Conservation (phyloP, 2,113 vertebrate genomes). For the Rhabdornis inornatus region DNA sequence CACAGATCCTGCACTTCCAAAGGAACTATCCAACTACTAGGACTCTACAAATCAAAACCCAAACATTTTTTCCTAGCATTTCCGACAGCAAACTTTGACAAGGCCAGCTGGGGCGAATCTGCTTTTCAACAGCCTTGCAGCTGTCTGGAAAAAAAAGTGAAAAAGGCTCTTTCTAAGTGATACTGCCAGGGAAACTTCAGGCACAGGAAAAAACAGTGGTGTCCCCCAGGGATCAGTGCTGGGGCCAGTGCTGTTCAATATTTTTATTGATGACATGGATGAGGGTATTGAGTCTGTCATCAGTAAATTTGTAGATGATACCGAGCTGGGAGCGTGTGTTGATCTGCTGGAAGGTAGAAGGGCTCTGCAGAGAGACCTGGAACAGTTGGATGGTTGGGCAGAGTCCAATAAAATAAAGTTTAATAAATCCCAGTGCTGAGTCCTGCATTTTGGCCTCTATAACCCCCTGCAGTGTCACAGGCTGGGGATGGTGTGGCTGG, state of each 20-base stretch:
- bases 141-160: background rate
- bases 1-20: background rate
- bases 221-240: background rate
- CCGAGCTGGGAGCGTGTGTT: rapidly evolving
- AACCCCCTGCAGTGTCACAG: too few relatives aligned
- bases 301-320: background rate
- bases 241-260: background rate
- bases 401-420: background rate
- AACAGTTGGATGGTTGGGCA: rapidly evolving
- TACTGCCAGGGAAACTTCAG: background rate
- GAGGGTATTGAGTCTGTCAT: background rate
- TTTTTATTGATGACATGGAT: background rate
- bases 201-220: background rate
- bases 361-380: background rate
- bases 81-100: background rate
- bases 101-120: background rate
- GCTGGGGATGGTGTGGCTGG: too few relatives aligned
- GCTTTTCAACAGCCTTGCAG: background rate
- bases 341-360: background rate
- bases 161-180: background rate
- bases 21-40: background rate
- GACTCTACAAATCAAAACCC: background rate
- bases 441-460: too few relatives aligned
- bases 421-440: too few relatives aligned
- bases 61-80: background rate